These are phyloP conservation scores for Carassius carassius DNA, from an alignment of 2,113 vertebrate genomes.

Conservation along the genomic window DNA sequence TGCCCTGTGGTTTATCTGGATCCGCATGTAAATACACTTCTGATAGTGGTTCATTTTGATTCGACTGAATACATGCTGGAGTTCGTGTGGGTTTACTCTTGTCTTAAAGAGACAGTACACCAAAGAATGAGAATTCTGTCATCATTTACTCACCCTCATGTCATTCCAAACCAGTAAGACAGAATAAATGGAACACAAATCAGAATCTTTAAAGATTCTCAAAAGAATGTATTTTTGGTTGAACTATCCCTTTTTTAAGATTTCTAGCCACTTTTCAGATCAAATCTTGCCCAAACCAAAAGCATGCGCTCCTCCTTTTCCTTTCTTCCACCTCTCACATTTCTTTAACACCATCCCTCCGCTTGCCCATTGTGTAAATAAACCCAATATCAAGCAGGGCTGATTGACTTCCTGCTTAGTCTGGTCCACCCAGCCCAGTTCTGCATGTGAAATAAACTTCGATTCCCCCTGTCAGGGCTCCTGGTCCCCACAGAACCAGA, in stretches of 20 bases:
- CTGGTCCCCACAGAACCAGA: constrained; percentile 20
- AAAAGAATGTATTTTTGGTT: neutral
- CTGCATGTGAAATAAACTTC: constrained; percentile 66
- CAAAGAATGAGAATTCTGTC: neutral
- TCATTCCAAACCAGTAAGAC: neutral
- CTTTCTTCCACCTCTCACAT: constrained; percentile 18
- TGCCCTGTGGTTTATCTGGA: constrained; percentile 32
- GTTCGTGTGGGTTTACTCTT: neutral
- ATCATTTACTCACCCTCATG: neutral
- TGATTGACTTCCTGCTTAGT: constrained; percentile 41
- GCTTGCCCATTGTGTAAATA: constrained; percentile 53
- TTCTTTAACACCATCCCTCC: constrained; percentile 36
- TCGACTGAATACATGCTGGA: neutral
- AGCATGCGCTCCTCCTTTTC: constrained; percentile 28
- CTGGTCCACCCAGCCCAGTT: constrained; percentile 49
- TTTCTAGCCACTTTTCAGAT: neutral
- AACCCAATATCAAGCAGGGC: constrained; percentile 60
- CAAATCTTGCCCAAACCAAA: constrained; percentile 10
- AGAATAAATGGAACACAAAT: neutral
- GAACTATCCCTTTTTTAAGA: neutral
- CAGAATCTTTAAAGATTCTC: neutral
- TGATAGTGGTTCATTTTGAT: constrained; percentile 3
- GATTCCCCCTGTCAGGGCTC: constrained; percentile 1
- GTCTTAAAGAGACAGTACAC: neutral
- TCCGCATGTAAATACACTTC: constrained; percentile 3